Percentiles rank a stretch among this genome's conserved stretches.
Evolutionary conservation across 1,140 invertebrate genomes (phyloP).

Genomic region (Bombus confusus): DNA sequence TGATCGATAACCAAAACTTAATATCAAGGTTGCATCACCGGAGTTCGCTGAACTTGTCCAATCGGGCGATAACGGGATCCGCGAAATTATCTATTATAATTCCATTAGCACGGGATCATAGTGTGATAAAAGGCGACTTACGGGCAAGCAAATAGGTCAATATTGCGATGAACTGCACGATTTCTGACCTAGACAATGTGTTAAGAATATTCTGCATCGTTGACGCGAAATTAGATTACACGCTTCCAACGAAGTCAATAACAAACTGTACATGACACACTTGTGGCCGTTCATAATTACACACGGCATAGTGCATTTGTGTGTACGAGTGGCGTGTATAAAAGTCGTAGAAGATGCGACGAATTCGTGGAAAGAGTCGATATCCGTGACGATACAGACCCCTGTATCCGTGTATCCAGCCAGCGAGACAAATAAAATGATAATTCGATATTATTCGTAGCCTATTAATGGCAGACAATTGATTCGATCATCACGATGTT

Average conservation of each 20-base stretch:
- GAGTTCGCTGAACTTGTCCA: neutral
- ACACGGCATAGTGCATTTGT: too few relatives aligned
- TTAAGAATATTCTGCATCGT: slow-evolving; percentile 26
- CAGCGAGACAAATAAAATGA: slow-evolving; percentile 59
- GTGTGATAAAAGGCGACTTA: neutral
- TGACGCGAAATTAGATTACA: slow-evolving; percentile 38
- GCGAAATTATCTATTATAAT: neutral
- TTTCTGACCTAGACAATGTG: slow-evolving; percentile 42
- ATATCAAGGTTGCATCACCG: neutral
- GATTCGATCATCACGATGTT: slow-evolving; percentile 51
- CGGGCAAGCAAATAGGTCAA: slow-evolving; percentile 14
- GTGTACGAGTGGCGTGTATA: neutral
- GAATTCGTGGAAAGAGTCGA: slow-evolving; percentile 34
- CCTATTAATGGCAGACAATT: slow-evolving; percentile 50
- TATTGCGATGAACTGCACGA: neutral
- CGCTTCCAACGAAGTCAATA: neutral
- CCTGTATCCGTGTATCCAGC: neutral
- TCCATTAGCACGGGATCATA: neutral
- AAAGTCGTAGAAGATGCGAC: slow-evolving; percentile 10
- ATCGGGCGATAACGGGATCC: neutral
- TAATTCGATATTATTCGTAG: slow-evolving; percentile 64
- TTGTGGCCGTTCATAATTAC: slow-evolving; percentile 25
- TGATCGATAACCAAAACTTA: neutral
- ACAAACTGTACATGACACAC: slow-evolving; percentile 24
- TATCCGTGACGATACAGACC: neutral